Evolutionary conservation across 92 coral and sea anemone genomes (phyloP), one percentile per base, ranked within the genome.

Genomic region (Palythoa caribaeorum): DNA sequence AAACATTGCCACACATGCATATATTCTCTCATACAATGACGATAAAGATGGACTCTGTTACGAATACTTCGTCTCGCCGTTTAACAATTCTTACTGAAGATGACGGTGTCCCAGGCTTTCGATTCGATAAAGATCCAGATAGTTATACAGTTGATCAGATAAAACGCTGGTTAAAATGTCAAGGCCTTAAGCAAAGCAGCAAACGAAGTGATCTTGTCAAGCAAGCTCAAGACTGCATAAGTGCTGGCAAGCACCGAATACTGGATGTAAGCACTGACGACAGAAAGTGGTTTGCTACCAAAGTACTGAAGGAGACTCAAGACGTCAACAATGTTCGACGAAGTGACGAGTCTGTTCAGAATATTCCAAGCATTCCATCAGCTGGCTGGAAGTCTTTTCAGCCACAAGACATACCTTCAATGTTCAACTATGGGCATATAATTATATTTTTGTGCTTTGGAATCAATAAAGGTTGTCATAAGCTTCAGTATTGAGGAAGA

Each of bases 381-480:
- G 62, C 14, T 78, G 83, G 28, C 57, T 50, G 83, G 83, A 78
- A 78, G 16, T 37, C 52, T 48, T 78, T 78, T 78, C 83, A 78
- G 57, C 50, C 70, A 70, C 52, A 78, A 48, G 62, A 78, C 19
- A 79, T 79, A 52, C 85, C 73, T 47, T 19, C 85, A 20, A 28
- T 19, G 40, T 50, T 84, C 76, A 92, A 89, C 90, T 92, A 79
- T 76, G 90, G 94, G 36, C 94, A 92, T 66, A 66, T 92, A 28
- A 28, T 28, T 28, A 55, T 81, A 92, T 80, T 76, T 84, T 51
- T 92, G 89, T 87, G 85, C 85, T 35, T 39, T 87, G n/a, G 90
- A 87, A 69, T 87, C 90, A 14, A 37, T 87, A 15, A 71, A 71
- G 40, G 14, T 20, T 44, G 37, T 71, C 2, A 6, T 4, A 44